Base-by-base conservation (phyloP, 2,888 invertebrate species). In the Sisyra terminalis region DNA sequence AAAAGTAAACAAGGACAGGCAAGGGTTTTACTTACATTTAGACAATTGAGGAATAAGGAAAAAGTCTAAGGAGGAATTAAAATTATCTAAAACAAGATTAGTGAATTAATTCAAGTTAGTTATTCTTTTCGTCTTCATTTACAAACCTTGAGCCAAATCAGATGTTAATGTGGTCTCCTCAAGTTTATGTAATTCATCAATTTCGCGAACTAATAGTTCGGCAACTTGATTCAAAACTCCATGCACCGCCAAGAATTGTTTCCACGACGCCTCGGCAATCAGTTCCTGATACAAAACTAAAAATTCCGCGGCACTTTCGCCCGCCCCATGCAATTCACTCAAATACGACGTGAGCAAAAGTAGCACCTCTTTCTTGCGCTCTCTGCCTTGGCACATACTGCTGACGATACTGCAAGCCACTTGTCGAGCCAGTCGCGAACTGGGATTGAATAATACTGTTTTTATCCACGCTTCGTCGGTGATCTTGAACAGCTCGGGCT, bases 121-220 rank as follows among this genome's bases (percentile, higher is more conserved):
- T 2, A 15, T 24, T 24, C n/a, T n/a, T n/a, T n/a, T n/a, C 24
- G 7, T 5, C 5, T 24, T 5, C 7, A 35, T 13, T n/a, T 3
- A 29, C 32, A 13, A 44, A 68, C 73, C 90, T 67, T 94, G 90
- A 1, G 92, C 87, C 2, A 96, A 70, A 61, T 96, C 92, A 0
- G 93, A 92, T 1, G 88, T 93, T 2, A 96, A 69, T 0, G 92
- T 90, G 1, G 88, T 88, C 55, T 89, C 89, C 60, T 96, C 96
- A 24, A 94, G 66, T 9, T 80, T 75, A 59, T 89, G 88, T 13
- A 96, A 67, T 51, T 88, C 81, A 47, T 83, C 80, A 32, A 93
- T 90, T 67, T 96, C 94, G 50, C 77, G 73, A 0, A 86, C 87
- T 56, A 96, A 73, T 16, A 94, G 67, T 51, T 84, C 78, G 0